Percentiles rank a stretch among this genome's conserved stretches.
These are phyloP conservation scores for Epinephelus fuscoguttatus DNA, from an alignment of 2,113 vertebrate genomes.

Conservation along the genomic window DNA sequence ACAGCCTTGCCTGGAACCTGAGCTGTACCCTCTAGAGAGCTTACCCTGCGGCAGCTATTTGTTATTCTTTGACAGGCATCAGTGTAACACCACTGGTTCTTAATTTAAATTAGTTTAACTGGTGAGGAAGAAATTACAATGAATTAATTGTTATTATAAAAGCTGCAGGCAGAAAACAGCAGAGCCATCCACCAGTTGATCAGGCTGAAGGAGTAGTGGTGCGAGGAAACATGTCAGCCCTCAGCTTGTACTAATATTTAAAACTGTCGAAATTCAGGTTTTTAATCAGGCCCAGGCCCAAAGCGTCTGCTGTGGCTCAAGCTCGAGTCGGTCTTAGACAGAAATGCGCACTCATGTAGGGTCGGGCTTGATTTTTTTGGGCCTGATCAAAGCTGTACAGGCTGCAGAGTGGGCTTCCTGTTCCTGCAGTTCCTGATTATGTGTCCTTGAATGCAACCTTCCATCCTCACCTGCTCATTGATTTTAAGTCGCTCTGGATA, in stretches of 20 bases:
- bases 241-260: no score
- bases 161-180: slow-evolving; percentile 6
- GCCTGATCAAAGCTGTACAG: no score
- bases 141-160: slow-evolving; percentile 22
- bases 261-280: no score
- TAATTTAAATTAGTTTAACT: slow-evolving; percentile 42
- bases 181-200: slow-evolving; percentile 32
- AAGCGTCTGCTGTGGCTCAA: no score
- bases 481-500: slow-evolving; percentile 22
- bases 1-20: background rate
- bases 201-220: no score
- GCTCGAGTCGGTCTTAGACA: no score
- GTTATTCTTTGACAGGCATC: slow-evolving; percentile 35
- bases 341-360: no score
- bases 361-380: no score
- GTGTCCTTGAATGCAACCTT: slow-evolving; percentile 50
- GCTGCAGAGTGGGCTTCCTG: background rate
- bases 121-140: slow-evolving; percentile 28
- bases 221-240: no score
- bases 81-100: slow-evolving; percentile 11
- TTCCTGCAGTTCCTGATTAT: slow-evolving; percentile 26
- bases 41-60: slow-evolving; percentile 10
- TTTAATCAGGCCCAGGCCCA: no score
- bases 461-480: slow-evolving; percentile 12
- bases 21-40: background rate